A percentile compares a stretch with the other conserved stretches of the same genome.
phyloP scores from a whole-genome alignment of 1,140 invertebrate species.

The Halyomorpha halys region DNA sequence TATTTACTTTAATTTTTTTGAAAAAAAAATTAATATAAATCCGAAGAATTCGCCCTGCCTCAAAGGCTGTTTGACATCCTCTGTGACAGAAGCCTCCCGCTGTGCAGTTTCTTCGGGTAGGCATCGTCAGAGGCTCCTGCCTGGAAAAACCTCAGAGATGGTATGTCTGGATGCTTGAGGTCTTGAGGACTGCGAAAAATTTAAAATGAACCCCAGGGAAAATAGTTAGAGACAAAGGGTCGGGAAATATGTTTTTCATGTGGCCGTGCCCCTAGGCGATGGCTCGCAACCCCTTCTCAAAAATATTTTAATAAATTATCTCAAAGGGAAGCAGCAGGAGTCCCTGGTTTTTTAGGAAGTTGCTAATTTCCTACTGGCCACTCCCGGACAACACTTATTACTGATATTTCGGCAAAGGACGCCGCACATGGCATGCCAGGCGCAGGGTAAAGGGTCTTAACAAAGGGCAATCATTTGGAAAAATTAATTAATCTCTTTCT shows the following conservation, averaged over 20 bases:
- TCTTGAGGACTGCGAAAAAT: conserved; percentile 15
- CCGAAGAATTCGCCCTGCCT: too few relatives aligned
- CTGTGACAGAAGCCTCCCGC: too few relatives aligned
- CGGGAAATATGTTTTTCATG: conserved; percentile 14
- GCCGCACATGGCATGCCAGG: too few relatives aligned
- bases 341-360: conserved; percentile 9
- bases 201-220: conserved; percentile 5
- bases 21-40: too few relatives aligned
- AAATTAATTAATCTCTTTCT: too few relatives aligned
- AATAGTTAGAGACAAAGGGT: conserved; percentile 13
- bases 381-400: neutral
- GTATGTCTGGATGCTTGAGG: conserved; percentile 2
- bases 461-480: too few relatives aligned
- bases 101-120: too few relatives aligned
- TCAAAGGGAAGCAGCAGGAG: conserved; percentile 9
- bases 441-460: too few relatives aligned
- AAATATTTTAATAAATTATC: conserved; percentile 17
- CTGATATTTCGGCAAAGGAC: too few relatives aligned
- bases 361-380: conserved; percentile 11
- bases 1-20: too few relatives aligned
- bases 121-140: too few relatives aligned
- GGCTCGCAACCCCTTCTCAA: neutral
- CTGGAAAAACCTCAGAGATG: neutral
- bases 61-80: too few relatives aligned
- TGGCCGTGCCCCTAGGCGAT: conserved; percentile 4